Percentiles rank a stretch among this genome's conserved stretches.
phyloP scores from a whole-genome alignment of 92 coral and sea anemone genomes.

The Phenganax marumi region DNA sequence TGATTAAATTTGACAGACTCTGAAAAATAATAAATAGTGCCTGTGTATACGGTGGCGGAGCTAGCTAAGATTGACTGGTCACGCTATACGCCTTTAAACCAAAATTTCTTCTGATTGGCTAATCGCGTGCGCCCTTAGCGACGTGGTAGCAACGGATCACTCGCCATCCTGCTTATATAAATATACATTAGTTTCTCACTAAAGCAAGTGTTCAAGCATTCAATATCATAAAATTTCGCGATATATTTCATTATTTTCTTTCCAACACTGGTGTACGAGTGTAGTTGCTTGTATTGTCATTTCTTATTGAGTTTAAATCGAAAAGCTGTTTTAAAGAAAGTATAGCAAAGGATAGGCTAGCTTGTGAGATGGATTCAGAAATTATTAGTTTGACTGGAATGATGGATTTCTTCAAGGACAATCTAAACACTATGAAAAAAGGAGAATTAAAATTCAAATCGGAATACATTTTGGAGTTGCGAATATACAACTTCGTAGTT shows the following conservation, averaged over 20 bases:
- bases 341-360: not conserved
- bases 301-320: too few relatives aligned
- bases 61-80: too few relatives aligned
- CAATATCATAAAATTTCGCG: not conserved
- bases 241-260: not conserved
- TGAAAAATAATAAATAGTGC: too few relatives aligned
- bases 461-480: slow-evolving; percentile 32
- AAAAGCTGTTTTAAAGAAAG: not conserved
- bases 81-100: too few relatives aligned
- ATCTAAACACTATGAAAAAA: slow-evolving; percentile 26
- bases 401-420: slow-evolving; percentile 35
- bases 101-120: slow-evolving; percentile 31
- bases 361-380: not conserved
- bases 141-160: slow-evolving; percentile 46
- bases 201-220: too few relatives aligned
- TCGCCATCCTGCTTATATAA: too few relatives aligned
- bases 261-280: too few relatives aligned
- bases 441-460: slow-evolving; percentile 42
- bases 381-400: slow-evolving; percentile 28
- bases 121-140: slow-evolving; percentile 23
- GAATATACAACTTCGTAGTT: slow-evolving; percentile 10
- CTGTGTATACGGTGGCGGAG: too few relatives aligned
- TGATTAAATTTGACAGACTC: too few relatives aligned
- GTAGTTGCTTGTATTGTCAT: too few relatives aligned
- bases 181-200: too few relatives aligned